Evolutionary conservation across 2,113 vertebrate genomes (phyloP).

Genomic region (Odontesthes bonariensis): DNA sequence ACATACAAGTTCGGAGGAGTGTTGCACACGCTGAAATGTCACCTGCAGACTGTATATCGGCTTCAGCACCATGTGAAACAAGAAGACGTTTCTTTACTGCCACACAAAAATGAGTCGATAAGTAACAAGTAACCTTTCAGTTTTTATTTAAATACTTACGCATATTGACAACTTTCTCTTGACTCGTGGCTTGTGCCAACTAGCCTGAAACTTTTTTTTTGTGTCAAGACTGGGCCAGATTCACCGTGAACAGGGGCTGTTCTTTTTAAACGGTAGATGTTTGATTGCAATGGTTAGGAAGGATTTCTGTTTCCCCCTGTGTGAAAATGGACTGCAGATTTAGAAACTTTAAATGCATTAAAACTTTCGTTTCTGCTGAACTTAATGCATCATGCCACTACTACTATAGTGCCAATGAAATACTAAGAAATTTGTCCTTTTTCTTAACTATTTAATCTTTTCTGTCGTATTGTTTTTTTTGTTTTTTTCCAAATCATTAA

Average conservation of each 20-base stretch:
- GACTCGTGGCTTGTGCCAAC: neutral
- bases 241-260: neutral
- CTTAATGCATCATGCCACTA: slow-evolving; percentile 67
- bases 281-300: slow-evolving; percentile 17
- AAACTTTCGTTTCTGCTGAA: slow-evolving; percentile 28
- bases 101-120: neutral
- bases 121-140: neutral
- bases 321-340: slow-evolving; percentile 57
- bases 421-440: slow-evolving; percentile 12
- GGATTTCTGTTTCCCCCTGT: slow-evolving; percentile 31
- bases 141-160: neutral
- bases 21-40: neutral
- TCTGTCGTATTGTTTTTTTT: slow-evolving; percentile 1
- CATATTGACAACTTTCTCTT: neutral
- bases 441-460: neutral
- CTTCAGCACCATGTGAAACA: neutral
- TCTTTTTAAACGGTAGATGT: slow-evolving; percentile 12
- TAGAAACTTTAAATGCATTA: slow-evolving; percentile 38
- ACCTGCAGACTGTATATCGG: neutral
- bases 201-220: neutral
- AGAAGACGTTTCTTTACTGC: neutral
- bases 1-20: neutral
- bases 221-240: neutral
- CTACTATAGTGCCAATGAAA: slow-evolving; percentile 34
- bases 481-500: slow-evolving; percentile 34